Base-by-base conservation (phyloP, 2,888 invertebrate species). In the Thera obeliscata region DNA sequence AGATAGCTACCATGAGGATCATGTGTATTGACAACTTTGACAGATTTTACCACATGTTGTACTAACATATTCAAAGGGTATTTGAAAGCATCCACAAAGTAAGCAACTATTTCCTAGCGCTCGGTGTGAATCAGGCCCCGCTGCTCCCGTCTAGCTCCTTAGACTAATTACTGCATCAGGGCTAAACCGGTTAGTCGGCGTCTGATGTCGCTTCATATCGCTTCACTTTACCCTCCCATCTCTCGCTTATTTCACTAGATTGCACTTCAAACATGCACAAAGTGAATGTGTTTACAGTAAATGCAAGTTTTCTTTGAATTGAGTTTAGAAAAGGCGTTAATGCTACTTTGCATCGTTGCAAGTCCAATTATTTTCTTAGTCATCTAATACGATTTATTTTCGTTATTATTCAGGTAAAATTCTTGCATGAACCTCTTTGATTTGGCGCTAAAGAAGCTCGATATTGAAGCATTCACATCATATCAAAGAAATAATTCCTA, bases 81-180 rank as follows among this genome's bases (percentile, higher is more conserved):
- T 46, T 48, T 46, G 49, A 77, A 75, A 78, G 79, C 80, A 78
- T 78, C 73, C 77, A 72, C 61, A 66, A 81, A 83, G 77, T 82
- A 79, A 85, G 80, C 82, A 79, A 79, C 81, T 79, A 78, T 83
- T 79, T 80, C 81, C 79, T 81, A 84, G 83, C 79, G 80, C 75
- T 83, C 80, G 79, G 82, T 76, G 82, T 76, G 74, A 82, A 79
- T 82, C 77, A 75, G 80, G 81, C 83, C 84, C 78, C 80, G 83
- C 81, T 79, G 81, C 83, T 84, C 83, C 79, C 80, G 84, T 82
- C 80, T 83, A 81, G 81, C 80, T 87, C 85, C 85, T 90, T 85
- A 87, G 84, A 86, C 87, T 92, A 91, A 92, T 91, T 90, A 90
- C 87, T 87, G 85, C 87, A 85, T 85, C 82, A 81, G 78, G 81